A percentile compares a stretch with the other conserved stretches of the same genome.
These are phyloP conservation scores for Hippocampus abdominalis DNA, from an alignment of 2,113 vertebrate species.

Conservation along the genomic window DNA sequence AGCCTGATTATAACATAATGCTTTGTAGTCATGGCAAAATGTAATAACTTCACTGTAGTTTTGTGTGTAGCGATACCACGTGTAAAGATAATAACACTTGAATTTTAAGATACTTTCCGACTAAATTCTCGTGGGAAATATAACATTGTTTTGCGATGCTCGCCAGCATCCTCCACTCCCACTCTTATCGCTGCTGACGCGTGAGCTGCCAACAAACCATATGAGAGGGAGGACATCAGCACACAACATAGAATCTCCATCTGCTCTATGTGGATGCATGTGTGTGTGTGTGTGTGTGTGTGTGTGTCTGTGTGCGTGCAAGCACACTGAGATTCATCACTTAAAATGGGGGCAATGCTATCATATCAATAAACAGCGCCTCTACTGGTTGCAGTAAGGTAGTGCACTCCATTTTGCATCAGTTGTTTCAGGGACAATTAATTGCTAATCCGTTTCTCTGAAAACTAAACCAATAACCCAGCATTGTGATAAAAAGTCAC, in stretches of 20 bases:
- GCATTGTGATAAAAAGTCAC: neutral
- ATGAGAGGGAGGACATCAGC: slow-evolving; percentile 33
- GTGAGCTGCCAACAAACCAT: slow-evolving; percentile 54
- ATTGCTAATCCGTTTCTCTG: neutral
- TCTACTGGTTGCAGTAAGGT: neutral
- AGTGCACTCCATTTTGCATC: neutral
- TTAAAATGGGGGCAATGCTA: neutral
- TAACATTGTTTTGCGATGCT: neutral
- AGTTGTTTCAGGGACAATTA: neutral
- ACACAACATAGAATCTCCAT: slow-evolving; percentile 41
- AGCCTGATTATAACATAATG: neutral
- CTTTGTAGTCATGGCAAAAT: neutral
- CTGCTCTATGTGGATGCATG: slow-evolving; percentile 25
- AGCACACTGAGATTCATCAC: neutral
- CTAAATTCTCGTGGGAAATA: neutral
- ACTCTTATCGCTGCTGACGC: slow-evolving; percentile 35
- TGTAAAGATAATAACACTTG: neutral
- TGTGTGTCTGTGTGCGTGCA: slow-evolving; percentile 1
- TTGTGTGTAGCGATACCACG: neutral
- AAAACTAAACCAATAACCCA: no score
- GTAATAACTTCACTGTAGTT: neutral
- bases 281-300: slow-evolving; percentile 14
- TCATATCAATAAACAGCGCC: neutral
- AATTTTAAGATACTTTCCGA: neutral
- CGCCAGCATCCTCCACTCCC: neutral